phyloP scores from a whole-genome alignment of 2,888 invertebrate species.

The Hybos culiciformis region DNA sequence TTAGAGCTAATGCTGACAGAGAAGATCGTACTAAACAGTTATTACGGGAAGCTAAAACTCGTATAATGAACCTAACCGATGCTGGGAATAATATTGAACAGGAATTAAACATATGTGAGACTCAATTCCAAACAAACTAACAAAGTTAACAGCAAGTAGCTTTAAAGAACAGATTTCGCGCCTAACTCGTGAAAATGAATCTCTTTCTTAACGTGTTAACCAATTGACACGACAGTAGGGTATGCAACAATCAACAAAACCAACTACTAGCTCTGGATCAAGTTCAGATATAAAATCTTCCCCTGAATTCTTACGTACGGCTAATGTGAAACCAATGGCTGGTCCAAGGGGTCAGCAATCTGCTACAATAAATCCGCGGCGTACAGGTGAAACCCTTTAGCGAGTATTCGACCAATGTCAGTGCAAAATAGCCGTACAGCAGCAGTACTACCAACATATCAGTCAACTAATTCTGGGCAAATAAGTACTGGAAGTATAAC shows the following conservation, averaged over 20 bases:
- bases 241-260: conserved; percentile 49
- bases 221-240: conserved; percentile 53
- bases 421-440: conserved; percentile 55
- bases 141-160: too few species aligned
- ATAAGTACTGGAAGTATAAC: conserved; percentile 33
- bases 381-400: conserved; percentile 69
- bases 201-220: conserved; percentile 53
- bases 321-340: conserved; percentile 92
- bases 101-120: too few species aligned
- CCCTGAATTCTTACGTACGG: conserved; percentile 53
- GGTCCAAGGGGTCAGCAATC: conserved; percentile 36
- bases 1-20: conserved; percentile 53
- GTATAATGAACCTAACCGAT: conserved; percentile 59
- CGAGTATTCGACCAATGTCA: conserved; percentile 85
- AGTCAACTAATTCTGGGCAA: conserved; percentile 40
- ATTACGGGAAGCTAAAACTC: conserved; percentile 58
- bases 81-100: conserved; percentile 47
- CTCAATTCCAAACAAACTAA: too few species aligned
- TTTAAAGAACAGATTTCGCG: conserved; percentile 39
- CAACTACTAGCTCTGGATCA: conserved; percentile 45
- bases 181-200: conserved; percentile 49
- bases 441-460: conserved; percentile 60
- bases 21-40: conserved; percentile 53
- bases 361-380: conserved; percentile 47
- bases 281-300: conserved; percentile 42